Base-by-base conservation (phyloP, 2,113 vertebrate genomes). In the Chunga burmeisteri region DNA sequence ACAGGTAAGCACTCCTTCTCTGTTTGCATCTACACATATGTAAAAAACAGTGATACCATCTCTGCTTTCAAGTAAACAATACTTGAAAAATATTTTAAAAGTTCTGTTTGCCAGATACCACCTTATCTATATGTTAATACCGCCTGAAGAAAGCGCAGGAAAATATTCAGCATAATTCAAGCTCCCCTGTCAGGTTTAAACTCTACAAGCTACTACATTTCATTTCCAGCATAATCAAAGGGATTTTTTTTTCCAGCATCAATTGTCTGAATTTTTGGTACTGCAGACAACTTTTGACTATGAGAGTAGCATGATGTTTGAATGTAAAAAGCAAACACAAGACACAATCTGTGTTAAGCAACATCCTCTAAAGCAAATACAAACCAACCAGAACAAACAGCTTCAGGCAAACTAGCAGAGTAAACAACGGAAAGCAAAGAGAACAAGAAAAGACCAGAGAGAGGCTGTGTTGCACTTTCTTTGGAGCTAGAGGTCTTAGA, bases 341-440 rank as follows among this genome's bases (percentile, higher is more conserved):
- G 81, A 77, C 50, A 34, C 67, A 67, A 32, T 71, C 58, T 44
- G 13, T 67, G 73, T 73, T 80, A 66, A 83, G 73, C 49, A 91
- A 32, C 62, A 81, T 79, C 50, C n/a, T 88, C 50, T 84, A 77
- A 94, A 87, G 66, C 86, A 91, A 97, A 89, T 58, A 77, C 40
- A 88, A 97, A 73, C 78, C 62, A 80, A 70, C 14, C 47, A 89
- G 88, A 81, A 36, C 85, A 97, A 93, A 96, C 70, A 86, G 94
- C 94, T 96, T 84, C 83, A 78, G 93, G 96, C 92, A 61, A 96
- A 81, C 80, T 65, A 94, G 62, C 66, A 92, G 63, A 86, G 50
- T 77, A 94, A 97, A 93, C 90, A 96, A 55, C 30, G 73, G 71
- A 91, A 90, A 93, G 73, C 73, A 86, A 68, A 87, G 83, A 59